These are phyloP conservation scores for Tinea pellionella DNA, from an alignment of 2,888 invertebrate genomes.

Conservation along the genomic window DNA sequence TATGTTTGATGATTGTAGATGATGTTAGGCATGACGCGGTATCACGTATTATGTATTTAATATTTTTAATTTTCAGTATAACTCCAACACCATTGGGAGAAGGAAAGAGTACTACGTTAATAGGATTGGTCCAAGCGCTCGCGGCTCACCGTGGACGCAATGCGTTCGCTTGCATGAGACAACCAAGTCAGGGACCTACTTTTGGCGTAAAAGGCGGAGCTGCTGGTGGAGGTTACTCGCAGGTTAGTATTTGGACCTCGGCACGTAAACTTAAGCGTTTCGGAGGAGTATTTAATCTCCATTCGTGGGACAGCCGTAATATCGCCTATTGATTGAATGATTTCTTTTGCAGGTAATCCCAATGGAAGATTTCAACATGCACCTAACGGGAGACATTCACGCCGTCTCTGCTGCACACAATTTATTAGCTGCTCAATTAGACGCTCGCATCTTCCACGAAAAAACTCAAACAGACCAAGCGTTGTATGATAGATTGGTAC, in stretches of 20 bases:
- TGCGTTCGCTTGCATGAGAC: conserved; percentile 93
- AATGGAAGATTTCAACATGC: conserved; percentile 99
- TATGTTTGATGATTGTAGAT: not conserved
- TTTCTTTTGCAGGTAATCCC: conserved; percentile 84
- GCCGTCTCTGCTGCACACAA: conserved; percentile 99
- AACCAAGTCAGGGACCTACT: conserved; percentile 98
- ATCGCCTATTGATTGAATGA: no score
- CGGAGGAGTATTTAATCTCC: no score
- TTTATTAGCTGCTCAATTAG: conserved; percentile 96
- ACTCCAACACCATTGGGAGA: conserved; percentile 99
- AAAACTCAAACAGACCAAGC: conserved; percentile 88
- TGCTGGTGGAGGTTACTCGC: conserved; percentile 97
- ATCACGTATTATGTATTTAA: no score
- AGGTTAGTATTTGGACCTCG: no score
- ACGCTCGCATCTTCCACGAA: conserved; percentile 97
- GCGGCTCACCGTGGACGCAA: conserved; percentile 86
- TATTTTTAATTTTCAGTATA: conserved; percentile 70
- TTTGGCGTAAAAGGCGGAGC: conserved; percentile 99
- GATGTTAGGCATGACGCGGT: no score
- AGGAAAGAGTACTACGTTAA: conserved; percentile 95
- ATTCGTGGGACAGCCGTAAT: no score
- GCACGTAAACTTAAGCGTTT: no score
- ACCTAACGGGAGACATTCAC: conserved; percentile 98
- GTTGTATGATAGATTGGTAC: conserved; percentile 90
- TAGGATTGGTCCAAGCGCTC: conserved; percentile 94